Evolutionary conservation across 1,140 invertebrate species (phyloP), one percentile per base, ranked within the genome.

Genomic region (Oncopodura yosiiana): DNA sequence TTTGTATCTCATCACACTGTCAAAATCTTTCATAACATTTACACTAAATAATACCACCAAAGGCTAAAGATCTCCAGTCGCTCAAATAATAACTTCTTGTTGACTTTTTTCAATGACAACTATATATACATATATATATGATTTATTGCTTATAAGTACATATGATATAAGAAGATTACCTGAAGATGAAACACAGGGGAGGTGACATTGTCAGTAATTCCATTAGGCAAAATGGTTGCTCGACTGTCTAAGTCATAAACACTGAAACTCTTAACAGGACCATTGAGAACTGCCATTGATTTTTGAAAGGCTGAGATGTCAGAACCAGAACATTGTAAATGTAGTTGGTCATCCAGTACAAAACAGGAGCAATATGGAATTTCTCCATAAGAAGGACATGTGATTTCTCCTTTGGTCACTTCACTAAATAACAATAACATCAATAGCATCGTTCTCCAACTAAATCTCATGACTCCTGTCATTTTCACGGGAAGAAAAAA

Each of bases 341-440:
- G 89, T 45, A 92, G 76, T 26, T 86, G 87, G 73, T 90, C 86
- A 69, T 90, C 86, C 68, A 90, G 87, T 71, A 86, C 85, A 74
- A 90, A 91, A 71, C 89, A 93, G 1, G 86, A 83, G 72, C 89
- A 94, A 61, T 79, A 80, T 14, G 82, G 81, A 67, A 81, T 84
- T 60, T 81, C 78, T 60, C 78, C 71, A 62, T 81, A 76, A 61
- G 75, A 79, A 34, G 84, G 84, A 66, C 84, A 86, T 53, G 77
- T 73, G 32, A 64, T 64, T 54, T 64, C 62, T 36, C 50, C 56
- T 16, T 16, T n/a, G n/a, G n/a, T 27, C 3, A 54, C 56, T 16
- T 8, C 26, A 9, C 27, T 14, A 18, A 29, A 3, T 18, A 23
- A 23, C 48, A 38, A 14, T 16, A 29, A 11, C 26, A 46, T 6